Evolutionary conservation across 2,113 vertebrate genomes (phyloP), one percentile per base, ranked within the genome.

Genomic region (Pampusana beccarii): DNA sequence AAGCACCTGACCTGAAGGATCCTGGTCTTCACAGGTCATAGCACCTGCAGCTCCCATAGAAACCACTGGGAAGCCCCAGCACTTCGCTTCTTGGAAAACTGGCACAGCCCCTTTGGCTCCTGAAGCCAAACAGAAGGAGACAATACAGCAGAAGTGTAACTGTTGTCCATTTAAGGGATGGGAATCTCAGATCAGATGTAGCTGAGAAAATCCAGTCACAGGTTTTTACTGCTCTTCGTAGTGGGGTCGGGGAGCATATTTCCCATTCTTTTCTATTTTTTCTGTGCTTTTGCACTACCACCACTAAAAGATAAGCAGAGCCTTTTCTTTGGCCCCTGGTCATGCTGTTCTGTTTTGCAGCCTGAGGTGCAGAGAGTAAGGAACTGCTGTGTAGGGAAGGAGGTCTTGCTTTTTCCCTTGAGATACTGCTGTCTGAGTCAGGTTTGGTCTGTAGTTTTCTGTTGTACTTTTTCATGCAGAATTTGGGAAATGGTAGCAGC

Each of bases 211-310:
- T 33, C 31, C 40, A 61, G 57, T 44, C 11, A 12, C 23, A 19
- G 10, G 5, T 7, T 40, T 75, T 79, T 61, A 33, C 18, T 54
- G 20, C 2, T 79, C 3, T 62, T 54, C 54, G 26, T 50, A 38
- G 19, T 1, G 1, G 17, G 20, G 7, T 10, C 11, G 3, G 8
- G 8, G 12, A 11, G 4, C 1, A 4, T 11, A 51, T 67, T 73
- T 62, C 57, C 15, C 40, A 8, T 25, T 75, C 8, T 67, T 1
- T 62, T 62, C 38, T 69, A 2, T 74, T 73, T 31, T 65, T 4
- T 18, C 23, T 61, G 12, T 57, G 21, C 21, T 19, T 33, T 66
- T 13, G 3, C 11, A 21, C 19, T 69, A 29, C 29, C 16, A 48
- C 5, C 18, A 90, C 54, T 34, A 38, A 51, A 69, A 61, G 25